Conservation (phyloP, 2,797 vertebrate species). For the Sus cebifrons region DNA sequence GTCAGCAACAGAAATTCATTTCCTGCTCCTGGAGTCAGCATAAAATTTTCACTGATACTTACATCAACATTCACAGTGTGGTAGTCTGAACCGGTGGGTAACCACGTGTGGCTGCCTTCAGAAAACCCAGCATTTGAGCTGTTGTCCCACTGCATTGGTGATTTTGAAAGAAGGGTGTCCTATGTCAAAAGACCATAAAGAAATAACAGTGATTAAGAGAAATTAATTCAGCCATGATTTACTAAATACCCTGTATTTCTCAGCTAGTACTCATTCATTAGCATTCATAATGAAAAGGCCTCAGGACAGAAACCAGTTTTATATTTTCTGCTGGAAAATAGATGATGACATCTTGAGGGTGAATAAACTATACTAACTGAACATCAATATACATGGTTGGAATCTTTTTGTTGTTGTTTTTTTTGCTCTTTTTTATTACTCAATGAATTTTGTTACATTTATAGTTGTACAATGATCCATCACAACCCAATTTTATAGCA, state of each 20-base stretch:
- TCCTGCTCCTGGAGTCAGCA: neutral
- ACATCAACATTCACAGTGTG: constrained; percentile 94
- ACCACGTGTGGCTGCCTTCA: constrained; percentile 93
- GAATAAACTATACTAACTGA: neutral
- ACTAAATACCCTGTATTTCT: neutral
- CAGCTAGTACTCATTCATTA: neutral
- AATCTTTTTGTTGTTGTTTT: neutral
- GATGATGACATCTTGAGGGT: neutral
- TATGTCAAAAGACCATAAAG: constrained; percentile 84
- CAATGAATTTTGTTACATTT: too few species aligned
- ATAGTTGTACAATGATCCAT: neutral
- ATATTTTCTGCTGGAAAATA: constrained; percentile 28
- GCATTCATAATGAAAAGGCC: neutral
- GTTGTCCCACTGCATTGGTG: constrained; percentile 97
- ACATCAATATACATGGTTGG: neutral
- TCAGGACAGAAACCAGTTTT: neutral
- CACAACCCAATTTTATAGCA: neutral
- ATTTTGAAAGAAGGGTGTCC: constrained; percentile 93
- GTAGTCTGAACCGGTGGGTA: constrained; percentile 93
- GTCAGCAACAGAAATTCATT: neutral
- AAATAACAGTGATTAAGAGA: constrained; percentile 23
- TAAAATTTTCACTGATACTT: constrained; percentile 81
- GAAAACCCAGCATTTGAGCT: constrained; percentile 94
- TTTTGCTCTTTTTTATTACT: too few species aligned
- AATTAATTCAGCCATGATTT: neutral